Evolutionary conservation across 2,797 vertebrate genomes (phyloP).

Genomic region (Phylloscopus collybita): DNA sequence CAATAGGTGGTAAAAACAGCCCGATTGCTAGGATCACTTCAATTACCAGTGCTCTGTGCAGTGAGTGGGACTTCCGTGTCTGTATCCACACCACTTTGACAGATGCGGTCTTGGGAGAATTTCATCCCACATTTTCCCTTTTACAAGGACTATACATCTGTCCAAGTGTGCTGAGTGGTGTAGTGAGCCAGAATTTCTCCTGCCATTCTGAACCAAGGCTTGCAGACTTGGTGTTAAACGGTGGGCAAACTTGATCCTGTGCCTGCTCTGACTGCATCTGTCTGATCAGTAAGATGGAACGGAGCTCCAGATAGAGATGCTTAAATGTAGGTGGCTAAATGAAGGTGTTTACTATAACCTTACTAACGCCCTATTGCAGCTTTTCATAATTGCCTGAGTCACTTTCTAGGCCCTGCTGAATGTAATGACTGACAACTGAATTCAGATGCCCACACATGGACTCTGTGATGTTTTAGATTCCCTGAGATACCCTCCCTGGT

Average conservation of each 20-base stretch:
- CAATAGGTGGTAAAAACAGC: neutral
- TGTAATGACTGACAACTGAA: neutral
- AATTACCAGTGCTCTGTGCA: neutral
- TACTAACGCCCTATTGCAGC: neutral
- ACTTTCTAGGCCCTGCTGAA: neutral
- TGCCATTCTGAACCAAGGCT: neutral
- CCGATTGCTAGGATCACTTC: neutral
- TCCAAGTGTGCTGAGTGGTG: neutral
- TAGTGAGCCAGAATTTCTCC: neutral
- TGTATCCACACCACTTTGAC: neutral
- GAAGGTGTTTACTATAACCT: neutral
- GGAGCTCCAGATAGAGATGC: neutral
- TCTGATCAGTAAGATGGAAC: neutral
- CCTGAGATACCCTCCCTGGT: neutral
- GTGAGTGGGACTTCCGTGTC: neutral
- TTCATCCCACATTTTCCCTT: neutral
- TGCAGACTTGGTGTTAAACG: neutral
- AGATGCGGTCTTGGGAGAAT: neutral
- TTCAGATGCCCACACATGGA: neutral
- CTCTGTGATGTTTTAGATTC: neutral
- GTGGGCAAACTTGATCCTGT: neutral
- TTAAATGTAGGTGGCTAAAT: neutral
- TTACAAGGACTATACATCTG: neutral
- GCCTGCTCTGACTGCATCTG: neutral
- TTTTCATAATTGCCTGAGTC: neutral